Conservation (phyloP, 2,888 invertebrate genomes). For the Conchocele bisecta region DNA sequence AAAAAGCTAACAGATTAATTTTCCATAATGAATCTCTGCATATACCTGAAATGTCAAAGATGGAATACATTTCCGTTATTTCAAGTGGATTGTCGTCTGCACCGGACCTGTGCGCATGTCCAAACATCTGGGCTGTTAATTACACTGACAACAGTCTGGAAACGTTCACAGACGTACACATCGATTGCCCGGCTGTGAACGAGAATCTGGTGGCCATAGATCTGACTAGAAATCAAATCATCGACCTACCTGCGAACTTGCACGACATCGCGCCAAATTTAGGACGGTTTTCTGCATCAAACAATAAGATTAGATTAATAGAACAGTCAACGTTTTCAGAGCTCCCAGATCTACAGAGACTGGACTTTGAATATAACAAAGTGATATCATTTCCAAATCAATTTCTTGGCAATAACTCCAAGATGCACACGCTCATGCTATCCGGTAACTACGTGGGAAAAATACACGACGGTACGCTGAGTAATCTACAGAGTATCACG, state of each 20-base stretch:
- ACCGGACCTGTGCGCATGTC: neutral
- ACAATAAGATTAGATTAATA: neutral
- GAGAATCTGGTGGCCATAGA: neutral
- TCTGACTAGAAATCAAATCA: neutral
- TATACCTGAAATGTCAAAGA: neutral
- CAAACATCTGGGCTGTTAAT: neutral
- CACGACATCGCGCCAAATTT: neutral
- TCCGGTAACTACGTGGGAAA: neutral
- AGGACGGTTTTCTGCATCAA: neutral
- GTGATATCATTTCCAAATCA: neutral
- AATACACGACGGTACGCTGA: neutral
- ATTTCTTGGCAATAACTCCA: neutral
- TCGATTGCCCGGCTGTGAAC: neutral
- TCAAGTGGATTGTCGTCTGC: neutral
- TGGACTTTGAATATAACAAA: neutral
- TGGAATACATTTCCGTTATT: neutral
- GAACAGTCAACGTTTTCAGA: neutral
- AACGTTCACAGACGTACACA: neutral
- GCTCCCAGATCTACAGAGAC: neutral
- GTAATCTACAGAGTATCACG: neutral
- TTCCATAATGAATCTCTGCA: neutral
- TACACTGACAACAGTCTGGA: neutral
- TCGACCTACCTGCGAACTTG: neutral
- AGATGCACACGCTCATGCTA: neutral
- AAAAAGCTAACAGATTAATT: neutral